phyloP scores from a whole-genome alignment of 1,140 invertebrate genomes.

The Drosophila sechellia region DNA sequence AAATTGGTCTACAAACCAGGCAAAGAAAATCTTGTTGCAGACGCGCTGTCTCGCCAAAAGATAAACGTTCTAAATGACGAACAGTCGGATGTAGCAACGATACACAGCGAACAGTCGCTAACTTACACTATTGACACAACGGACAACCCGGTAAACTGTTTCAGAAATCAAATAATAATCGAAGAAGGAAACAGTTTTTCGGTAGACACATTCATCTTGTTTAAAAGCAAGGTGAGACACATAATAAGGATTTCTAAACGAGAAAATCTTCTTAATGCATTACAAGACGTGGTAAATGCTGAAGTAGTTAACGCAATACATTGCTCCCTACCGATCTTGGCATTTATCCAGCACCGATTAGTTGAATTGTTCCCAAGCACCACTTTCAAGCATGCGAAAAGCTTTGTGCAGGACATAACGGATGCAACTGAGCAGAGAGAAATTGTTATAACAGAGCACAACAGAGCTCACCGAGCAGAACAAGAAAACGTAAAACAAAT shows the following conservation, averaged over 20 bases:
- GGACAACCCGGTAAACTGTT: conserved; percentile 6
- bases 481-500: too few species aligned
- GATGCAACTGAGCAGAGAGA: background rate
- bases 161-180: conserved; percentile 5
- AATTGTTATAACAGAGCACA: background rate
- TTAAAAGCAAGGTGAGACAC: background rate
- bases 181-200: background rate
- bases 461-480: background rate
- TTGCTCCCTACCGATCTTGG: conserved; percentile 2
- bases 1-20: background rate
- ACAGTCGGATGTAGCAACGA: background rate
- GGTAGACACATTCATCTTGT: background rate
- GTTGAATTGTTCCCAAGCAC: background rate
- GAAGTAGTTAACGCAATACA: conserved; percentile 7
- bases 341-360: conserved; percentile 3
- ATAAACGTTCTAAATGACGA: background rate
- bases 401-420: background rate
- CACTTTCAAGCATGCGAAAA: too few species aligned
- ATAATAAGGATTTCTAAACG: background rate
- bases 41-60: background rate
- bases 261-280: background rate
- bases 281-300: too few species aligned
- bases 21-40: background rate
- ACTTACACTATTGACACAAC: background rate
- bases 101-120: background rate